phyloP scores from a whole-genome alignment of 2,797 vertebrate species.

The Acanthis flammea region DNA sequence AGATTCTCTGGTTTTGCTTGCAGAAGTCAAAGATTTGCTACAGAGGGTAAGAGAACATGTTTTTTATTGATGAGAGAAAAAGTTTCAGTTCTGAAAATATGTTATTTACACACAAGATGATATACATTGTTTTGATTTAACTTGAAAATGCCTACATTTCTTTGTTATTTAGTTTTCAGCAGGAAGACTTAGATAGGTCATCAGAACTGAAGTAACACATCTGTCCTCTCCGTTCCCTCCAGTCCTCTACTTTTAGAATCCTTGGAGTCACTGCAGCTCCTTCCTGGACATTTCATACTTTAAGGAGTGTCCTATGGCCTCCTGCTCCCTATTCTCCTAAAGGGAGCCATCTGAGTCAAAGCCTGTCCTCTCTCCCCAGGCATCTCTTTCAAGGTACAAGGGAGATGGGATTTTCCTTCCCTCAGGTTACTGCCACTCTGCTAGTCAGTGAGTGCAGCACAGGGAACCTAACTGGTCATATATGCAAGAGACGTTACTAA shows the following conservation, averaged over 20 bases:
- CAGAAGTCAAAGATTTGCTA: not conserved
- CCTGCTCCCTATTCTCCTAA: not conserved
- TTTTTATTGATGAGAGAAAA: not conserved
- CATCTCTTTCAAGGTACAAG: not conserved
- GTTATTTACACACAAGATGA: not conserved
- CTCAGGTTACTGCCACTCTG: not conserved
- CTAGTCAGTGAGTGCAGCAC: not conserved
- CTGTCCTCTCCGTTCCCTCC: accelerated
- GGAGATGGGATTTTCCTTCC: not conserved
- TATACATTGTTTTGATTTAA: not conserved
- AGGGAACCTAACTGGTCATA: not conserved
- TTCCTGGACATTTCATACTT: not conserved
- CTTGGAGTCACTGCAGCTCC: not conserved
- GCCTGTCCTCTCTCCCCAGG: not conserved
- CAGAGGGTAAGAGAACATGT: not conserved
- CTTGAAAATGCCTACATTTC: not conserved
- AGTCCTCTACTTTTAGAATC: not conserved
- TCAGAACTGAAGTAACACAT: not conserved
- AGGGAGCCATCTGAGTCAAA: not conserved
- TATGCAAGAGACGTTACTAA: not conserved
- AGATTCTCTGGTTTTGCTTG: not conserved
- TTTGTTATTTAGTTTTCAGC: not conserved
- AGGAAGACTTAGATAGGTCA: not conserved
- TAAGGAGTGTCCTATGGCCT: accelerated
- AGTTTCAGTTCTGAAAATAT: not conserved